Conservation (phyloP, 1,140 invertebrate species). For the Drosophila subpulchrella region DNA sequence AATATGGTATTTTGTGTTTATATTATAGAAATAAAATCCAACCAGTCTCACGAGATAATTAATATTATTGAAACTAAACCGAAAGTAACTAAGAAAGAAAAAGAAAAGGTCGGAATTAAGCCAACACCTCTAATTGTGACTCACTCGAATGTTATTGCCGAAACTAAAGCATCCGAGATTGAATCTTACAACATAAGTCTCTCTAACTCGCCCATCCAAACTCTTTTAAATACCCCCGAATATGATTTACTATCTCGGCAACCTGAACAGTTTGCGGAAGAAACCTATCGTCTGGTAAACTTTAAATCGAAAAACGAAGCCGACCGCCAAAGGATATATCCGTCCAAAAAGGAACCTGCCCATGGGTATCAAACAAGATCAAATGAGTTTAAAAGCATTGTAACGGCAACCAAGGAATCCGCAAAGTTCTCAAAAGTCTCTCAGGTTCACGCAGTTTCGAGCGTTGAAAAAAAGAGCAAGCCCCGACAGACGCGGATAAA, state of each 20-base stretch:
- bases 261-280: constrained; percentile 91
- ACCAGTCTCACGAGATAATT: constrained; percentile 37
- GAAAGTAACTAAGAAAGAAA: constrained; percentile 32
- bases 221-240: constrained; percentile 87
- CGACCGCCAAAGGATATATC: constrained; percentile 49
- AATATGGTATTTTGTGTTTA: not conserved
- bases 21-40: constrained; percentile 38
- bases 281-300: constrained; percentile 89
- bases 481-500: constrained; percentile 50
- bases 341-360: constrained; percentile 66
- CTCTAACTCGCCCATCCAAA: constrained; percentile 57
- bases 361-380: constrained; percentile 53
- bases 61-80: constrained; percentile 74
- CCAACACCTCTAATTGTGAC: constrained; percentile 56
- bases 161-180: constrained; percentile 35
- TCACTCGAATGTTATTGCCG: constrained; percentile 26
- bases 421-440: constrained; percentile 51
- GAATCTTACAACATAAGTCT: constrained; percentile 27
- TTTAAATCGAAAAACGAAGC: constrained; percentile 79
- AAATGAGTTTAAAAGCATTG: constrained; percentile 35
- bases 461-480: constrained; percentile 56
- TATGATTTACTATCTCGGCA: constrained; percentile 93
- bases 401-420: constrained; percentile 36
- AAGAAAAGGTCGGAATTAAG: constrained; percentile 56
- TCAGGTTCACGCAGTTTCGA: constrained; percentile 29